Conservation (phyloP, 1,140 invertebrate species). For the Aphaenogaster ashmeadi region DNA sequence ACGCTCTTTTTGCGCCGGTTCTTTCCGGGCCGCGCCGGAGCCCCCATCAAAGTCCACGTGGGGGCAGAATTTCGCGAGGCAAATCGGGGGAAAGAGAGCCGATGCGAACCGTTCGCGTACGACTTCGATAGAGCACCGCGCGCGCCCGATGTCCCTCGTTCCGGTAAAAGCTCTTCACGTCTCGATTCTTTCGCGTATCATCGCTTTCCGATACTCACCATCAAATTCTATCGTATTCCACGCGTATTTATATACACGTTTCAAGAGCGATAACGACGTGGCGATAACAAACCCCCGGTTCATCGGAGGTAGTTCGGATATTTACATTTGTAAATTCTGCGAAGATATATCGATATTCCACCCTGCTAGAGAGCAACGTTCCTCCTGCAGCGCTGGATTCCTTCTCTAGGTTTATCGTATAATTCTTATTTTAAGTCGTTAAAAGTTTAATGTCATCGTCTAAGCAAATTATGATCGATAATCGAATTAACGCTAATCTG, state of each 20-base stretch:
- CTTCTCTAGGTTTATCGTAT: background rate
- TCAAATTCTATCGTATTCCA: constrained; percentile 52
- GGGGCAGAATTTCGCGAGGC: constrained; percentile 44
- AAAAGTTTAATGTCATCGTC: background rate
- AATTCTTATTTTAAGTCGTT: background rate
- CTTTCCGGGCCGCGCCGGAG: constrained; percentile 20
- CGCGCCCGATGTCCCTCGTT: constrained; percentile 49
- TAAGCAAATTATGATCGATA: background rate
- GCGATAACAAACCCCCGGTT: constrained; percentile 5
- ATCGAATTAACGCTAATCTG: background rate
- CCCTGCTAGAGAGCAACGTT: background rate
- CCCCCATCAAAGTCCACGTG: constrained; percentile 50
- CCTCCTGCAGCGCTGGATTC: background rate
- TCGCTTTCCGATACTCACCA: constrained; percentile 58
- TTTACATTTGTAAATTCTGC: constrained; percentile 14
- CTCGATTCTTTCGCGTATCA: constrained; percentile 61
- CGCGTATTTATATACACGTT: constrained; percentile 42
- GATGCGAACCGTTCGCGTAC: constrained; percentile 22
- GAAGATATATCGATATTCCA: constrained; percentile 1
- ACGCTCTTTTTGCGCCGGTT: constrained; percentile 45
- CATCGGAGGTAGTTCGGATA: constrained; percentile 9
- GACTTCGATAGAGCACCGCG: constrained; percentile 18
- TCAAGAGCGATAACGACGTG: constrained; percentile 39
- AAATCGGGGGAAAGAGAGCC: constrained; percentile 37
- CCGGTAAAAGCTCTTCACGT: constrained; percentile 61